Evolutionary conservation across 2,113 vertebrate species (phyloP).

Genomic region (Gallinago undulata): DNA sequence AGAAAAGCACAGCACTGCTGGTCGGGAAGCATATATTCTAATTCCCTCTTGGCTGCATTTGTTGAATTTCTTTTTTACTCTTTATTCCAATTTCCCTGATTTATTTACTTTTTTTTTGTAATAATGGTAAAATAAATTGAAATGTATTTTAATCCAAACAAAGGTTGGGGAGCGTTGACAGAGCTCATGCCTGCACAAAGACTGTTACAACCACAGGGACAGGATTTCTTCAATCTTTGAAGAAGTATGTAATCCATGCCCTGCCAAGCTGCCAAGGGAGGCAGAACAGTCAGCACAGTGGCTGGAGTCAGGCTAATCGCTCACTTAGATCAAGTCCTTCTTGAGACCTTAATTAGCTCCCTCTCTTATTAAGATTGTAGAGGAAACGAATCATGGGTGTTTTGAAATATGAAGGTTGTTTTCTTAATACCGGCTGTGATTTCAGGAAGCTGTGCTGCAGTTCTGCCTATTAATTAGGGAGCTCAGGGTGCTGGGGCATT

Average conservation of each 20-base stretch:
- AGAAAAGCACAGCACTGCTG: background rate
- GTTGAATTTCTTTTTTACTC: background rate
- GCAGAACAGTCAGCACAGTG: background rate
- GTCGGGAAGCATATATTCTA: background rate
- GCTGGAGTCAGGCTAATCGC: background rate
- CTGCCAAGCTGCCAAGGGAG: background rate
- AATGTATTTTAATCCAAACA: background rate
- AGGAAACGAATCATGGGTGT: background rate
- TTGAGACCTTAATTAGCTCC: background rate
- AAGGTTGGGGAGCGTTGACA: background rate
- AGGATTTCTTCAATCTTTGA: background rate
- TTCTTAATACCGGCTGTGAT: background rate
- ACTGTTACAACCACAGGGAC: background rate
- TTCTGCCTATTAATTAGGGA: background rate
- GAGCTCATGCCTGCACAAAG: rapidly evolving
- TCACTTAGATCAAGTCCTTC: background rate
- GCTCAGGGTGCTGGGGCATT: background rate
- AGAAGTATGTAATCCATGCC: background rate
- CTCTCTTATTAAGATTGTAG: background rate
- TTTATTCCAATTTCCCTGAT: background rate
- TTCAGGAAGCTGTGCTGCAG: background rate
- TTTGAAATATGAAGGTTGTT: background rate
- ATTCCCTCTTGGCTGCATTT: background rate
- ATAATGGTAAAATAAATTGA: background rate
- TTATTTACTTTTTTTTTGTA: background rate